A percentile compares a stretch with the other conserved stretches of the same genome.
Evolutionary conservation across 2,888 invertebrate genomes (phyloP).

Genomic region (Troides aeacus): DNA sequence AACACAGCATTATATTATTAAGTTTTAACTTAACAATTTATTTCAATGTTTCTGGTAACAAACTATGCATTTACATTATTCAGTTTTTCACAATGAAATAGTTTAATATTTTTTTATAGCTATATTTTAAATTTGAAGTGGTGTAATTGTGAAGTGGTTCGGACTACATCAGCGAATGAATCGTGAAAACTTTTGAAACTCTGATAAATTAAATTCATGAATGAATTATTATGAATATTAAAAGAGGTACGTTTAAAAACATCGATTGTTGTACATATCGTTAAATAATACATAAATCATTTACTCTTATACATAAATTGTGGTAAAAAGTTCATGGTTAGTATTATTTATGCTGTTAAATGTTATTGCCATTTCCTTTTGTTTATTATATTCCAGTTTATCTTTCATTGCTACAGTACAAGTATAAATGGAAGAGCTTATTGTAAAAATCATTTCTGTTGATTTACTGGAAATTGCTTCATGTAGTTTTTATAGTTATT

Average conservation of each 20-base stretch:
- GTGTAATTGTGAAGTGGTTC: background rate
- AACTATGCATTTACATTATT: background rate
- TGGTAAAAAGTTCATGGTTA: background rate
- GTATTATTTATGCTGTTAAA: conserved; percentile 12
- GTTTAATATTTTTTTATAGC: background rate
- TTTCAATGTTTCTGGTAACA: background rate
- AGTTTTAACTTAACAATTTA: background rate
- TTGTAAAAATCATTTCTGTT: background rate
- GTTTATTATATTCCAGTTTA: conserved; percentile 12
- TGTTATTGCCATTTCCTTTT: conserved; percentile 12
- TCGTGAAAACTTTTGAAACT: background rate
- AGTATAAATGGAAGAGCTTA: background rate
- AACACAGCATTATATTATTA: background rate
- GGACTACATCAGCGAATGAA: no score
- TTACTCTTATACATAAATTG: background rate
- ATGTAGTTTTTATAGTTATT: background rate
- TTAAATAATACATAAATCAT: background rate
- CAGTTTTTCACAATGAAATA: background rate
- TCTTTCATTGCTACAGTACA: background rate
- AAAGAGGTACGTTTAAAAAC: conserved; percentile 23
- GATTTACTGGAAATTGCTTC: background rate
- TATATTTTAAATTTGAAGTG: background rate
- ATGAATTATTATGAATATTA: conserved; percentile 22
- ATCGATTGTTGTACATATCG: background rate
- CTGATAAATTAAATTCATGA: conserved; percentile 13